Base-by-base conservation (phyloP, 2,797 vertebrate species). In the Arrhamphus sclerolepis region DNA sequence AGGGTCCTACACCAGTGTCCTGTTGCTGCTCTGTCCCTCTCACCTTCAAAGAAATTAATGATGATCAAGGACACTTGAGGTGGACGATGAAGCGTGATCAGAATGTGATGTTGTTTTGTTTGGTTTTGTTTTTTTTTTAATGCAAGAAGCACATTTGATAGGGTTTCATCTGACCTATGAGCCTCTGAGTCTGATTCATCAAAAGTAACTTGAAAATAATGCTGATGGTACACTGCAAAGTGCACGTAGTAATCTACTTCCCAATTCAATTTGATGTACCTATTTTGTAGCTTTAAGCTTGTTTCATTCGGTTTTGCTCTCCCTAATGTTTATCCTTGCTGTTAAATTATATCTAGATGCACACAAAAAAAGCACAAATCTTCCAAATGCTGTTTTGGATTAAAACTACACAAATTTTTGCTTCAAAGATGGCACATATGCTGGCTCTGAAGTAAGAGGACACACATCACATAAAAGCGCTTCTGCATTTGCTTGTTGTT, bases 371-470 rank as follows among this genome's bases (percentile, higher is more conserved):
- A 59, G 52, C 16, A 56, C n/a, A 69, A 72, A 53, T 40, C 20
- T 8, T 66, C 47, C 9, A n/a, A 26, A 26, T 51, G 38, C 4
- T 38, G 48, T 24, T 19, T 57, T 46, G 24, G 26, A 46, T 76
- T 66, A 24, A 63, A 67, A 77, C 58, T 13, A 64, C 56, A 70
- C 39, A 42, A 78, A 84, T 69, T 11, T 51, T 42, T 57, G 43
- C 57, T 75, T 77, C 63, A 80, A 73, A 73, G 68, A 69, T 20
- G 4, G 46, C 69, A 20, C 24, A 20, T 21, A 31, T 59, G 11
- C 38, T 10, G n/a, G 22, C 51, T 71, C 47, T 65, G 59, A 58
- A 67, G 24, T 18, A 51, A 52, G 53, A 46, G 24, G 56, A 43
- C 44, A 31, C 46, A 51, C 26, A 16, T 56, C 21, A 48, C 55